These are phyloP conservation scores for Plectrocnemia conspersa DNA, from an alignment of 1,140 invertebrate species.

Conservation along the genomic window DNA sequence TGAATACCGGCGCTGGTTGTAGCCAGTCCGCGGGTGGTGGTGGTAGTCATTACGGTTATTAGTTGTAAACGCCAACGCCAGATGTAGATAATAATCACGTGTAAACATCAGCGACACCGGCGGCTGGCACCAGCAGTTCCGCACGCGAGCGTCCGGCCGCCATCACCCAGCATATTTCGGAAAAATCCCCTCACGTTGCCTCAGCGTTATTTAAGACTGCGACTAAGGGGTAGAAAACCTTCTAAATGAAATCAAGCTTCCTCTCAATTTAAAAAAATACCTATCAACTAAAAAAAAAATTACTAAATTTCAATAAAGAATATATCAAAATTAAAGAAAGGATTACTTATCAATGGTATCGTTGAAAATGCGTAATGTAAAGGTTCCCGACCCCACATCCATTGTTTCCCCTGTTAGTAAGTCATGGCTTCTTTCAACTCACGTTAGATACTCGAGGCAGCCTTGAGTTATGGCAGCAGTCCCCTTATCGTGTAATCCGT, in stretches of 20 bases:
- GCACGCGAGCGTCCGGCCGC: constrained; percentile 30
- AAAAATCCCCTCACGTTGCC: constrained; percentile 25
- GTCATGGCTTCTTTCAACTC: constrained; percentile 12
- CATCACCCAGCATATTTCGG: constrained; percentile 23
- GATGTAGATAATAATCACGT: constrained; percentile 34
- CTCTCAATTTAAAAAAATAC: too few relatives aligned
- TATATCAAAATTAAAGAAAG: too few relatives aligned
- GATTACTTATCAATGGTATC: too few relatives aligned
- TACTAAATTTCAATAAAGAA: too few relatives aligned
- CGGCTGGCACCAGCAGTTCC: constrained; percentile 23
- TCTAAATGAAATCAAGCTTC: too few relatives aligned
- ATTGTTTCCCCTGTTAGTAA: constrained; percentile 15
- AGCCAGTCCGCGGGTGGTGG: not conserved
- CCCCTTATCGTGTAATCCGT: constrained; percentile 26
- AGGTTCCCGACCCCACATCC: constrained; percentile 5
- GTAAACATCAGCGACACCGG: constrained; percentile 32
- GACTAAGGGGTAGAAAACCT: too few relatives aligned
- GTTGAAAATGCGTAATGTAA: too few relatives aligned
- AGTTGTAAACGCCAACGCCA: constrained; percentile 32
- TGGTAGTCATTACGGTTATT: constrained; percentile 31
- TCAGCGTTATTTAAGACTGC: too few relatives aligned
- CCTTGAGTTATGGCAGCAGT: constrained; percentile 23
- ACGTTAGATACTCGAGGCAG: constrained; percentile 19
- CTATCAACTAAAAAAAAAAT: too few relatives aligned
- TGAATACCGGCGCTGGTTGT: not conserved